phyloP scores from a whole-genome alignment of 2,888 invertebrate species.

The Stegophylla sp. region DNA sequence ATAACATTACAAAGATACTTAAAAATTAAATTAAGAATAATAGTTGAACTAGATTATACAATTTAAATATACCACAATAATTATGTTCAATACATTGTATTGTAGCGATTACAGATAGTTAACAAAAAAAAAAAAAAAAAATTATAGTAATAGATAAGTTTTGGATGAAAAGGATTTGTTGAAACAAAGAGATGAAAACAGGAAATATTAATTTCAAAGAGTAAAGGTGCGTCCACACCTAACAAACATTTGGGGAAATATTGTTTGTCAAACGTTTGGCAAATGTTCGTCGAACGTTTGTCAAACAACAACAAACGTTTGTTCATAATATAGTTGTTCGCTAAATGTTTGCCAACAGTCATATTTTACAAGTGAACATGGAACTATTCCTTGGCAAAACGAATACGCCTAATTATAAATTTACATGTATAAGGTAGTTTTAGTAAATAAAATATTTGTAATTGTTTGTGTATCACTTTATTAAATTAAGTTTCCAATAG shows the following conservation, averaged over 20 bases:
- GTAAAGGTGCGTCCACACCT: no score
- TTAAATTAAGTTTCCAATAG: conserved; percentile 11
- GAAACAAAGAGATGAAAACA: no score
- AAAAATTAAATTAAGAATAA: no score
- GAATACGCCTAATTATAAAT: conserved; percentile 28
- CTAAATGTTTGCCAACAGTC: conserved; percentile 35
- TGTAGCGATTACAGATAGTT: no score
- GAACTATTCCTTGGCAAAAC: conserved; percentile 26
- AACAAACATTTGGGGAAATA: not conserved
- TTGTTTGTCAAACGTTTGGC: not conserved
- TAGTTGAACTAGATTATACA: no score
- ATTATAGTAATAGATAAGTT: no score
- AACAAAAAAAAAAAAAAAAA: no score
- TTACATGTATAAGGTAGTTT: conserved; percentile 20
- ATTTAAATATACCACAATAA: no score
- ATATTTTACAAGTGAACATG: conserved; percentile 21
- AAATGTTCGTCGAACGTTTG: conserved; percentile 1
- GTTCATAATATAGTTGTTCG: conserved; percentile 10
- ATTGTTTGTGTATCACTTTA: conserved; percentile 22
- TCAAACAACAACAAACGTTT: conserved; percentile 35
- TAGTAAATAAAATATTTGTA: conserved; percentile 4
- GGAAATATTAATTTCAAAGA: no score
- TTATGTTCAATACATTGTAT: no score
- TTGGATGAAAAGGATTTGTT: no score
- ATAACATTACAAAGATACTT: no score